Base-by-base conservation (phyloP, 2,888 invertebrate species). In the Standfussiana lucernea region DNA sequence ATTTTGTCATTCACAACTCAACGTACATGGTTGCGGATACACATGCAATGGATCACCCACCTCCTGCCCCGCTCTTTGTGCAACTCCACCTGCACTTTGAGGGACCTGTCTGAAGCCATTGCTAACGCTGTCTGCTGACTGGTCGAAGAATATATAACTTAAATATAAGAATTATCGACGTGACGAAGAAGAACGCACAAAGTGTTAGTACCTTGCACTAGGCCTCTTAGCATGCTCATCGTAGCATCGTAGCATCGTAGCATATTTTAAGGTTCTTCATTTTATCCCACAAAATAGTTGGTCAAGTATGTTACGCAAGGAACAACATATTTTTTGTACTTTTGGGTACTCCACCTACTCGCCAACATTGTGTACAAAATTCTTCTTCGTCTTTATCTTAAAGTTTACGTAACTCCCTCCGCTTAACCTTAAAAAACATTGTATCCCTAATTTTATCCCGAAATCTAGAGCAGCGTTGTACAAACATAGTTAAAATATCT, bases 351-450 rank as follows among this genome's bases (percentile, higher is more conserved):
- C 32, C 11, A 45, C 37, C 65, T 11, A 47, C 5, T 35, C 21
- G 21, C 42, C 42, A 68, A 83, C 73, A 83, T 61, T 72, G 71
- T 78, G 24, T 47, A 56, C 67, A 13, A 53, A 71, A 73, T 83
- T 73, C 64, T 56, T 83, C 53, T 66, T 47, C 68, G 4, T 32
- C 47, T 47, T 53, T 62, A 72, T 47, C 80, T 71, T 59, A 64
- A 83, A 69, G 40, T 69, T 79, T 59, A 64, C 74, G 68, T 69
- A 84, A 53, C 42, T 72, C n/a, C 79, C 61, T 71, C 35, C 35
- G 32, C 7, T 76, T 56, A 82, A 76, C 66, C 50, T 78, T n/a
- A 79, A 78, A 67, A 70, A 71, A 83, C 83, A 86, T 71, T 83
- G 83, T 86, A 65, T 61, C 40, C 45, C 53, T 82, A 68, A 62